Percentiles rank a stretch among this genome's conserved stretches.
Evolutionary conservation across 1,140 invertebrate genomes (phyloP).

Genomic region (Grapholita molesta): DNA sequence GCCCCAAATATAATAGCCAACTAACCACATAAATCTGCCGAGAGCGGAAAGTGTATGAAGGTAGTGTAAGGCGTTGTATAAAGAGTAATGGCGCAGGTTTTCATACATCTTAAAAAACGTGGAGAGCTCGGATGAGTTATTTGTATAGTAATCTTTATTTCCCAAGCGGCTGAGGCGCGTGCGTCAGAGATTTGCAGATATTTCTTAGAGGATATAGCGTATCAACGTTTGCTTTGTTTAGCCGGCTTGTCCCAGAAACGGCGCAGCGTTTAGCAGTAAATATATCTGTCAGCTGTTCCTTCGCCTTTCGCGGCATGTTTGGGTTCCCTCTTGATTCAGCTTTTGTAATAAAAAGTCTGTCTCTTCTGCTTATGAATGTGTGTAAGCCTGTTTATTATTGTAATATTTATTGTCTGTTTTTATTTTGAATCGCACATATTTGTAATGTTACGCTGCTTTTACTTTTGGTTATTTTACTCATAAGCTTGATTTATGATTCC

Average conservation of each 20-base stretch:
- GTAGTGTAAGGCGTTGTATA: conserved; percentile 26
- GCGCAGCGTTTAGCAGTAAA: conserved; percentile 27
- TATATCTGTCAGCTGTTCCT: conserved; percentile 27
- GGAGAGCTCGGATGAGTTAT: conserved; percentile 37
- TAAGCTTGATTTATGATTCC: background rate
- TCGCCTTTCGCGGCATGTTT: conserved; percentile 21
- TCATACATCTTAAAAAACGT: conserved; percentile 43
- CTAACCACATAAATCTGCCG: conserved; percentile 27
- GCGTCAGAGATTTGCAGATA: conserved; percentile 33
- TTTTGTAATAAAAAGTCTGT: conserved; percentile 10
- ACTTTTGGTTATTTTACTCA: background rate
- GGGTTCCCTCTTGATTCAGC: conserved; percentile 17
- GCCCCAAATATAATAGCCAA: background rate
- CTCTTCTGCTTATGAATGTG: background rate
- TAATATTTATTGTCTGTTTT: conserved; percentile 4
- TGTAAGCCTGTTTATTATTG: background rate
- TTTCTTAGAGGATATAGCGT: conserved; percentile 31
- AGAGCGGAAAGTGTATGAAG: conserved; percentile 29
- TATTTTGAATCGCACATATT: background rate
- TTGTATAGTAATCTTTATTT: conserved; percentile 44
- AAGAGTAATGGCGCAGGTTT: conserved; percentile 53
- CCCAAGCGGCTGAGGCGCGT: conserved; percentile 27
- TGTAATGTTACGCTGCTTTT: background rate
- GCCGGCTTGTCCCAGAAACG: conserved; percentile 9
- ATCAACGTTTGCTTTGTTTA: conserved; percentile 36